Evolutionary conservation across 2,113 vertebrate species (phyloP).

Genomic region (Sclerurus mexicanus): DNA sequence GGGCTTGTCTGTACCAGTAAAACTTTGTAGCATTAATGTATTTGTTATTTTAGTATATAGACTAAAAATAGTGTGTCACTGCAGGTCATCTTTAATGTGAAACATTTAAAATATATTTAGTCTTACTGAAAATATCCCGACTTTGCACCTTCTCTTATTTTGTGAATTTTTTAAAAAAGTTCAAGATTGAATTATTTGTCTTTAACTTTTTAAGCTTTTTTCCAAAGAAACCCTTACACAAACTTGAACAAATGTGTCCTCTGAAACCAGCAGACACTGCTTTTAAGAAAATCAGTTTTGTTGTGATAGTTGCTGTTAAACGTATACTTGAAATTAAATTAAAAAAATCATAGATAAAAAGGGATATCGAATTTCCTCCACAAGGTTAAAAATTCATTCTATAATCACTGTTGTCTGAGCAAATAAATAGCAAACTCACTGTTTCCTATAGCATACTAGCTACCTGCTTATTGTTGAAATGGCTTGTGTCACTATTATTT

Average conservation of each 20-base stretch:
- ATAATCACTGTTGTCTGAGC: neutral
- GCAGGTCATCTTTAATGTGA: neutral
- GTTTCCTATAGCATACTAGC: neutral
- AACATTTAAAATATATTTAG: neutral
- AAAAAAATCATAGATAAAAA: neutral
- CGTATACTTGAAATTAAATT: neutral
- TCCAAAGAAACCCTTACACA: fast-evolving
- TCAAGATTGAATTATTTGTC: neutral
- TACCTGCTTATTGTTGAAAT: neutral
- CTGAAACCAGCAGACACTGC: neutral
- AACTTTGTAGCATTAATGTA: neutral
- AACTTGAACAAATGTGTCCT: neutral
- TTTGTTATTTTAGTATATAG: neutral
- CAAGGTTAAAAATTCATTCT: neutral
- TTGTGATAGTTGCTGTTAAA: neutral
- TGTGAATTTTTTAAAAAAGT: neutral
- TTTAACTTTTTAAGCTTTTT: neutral
- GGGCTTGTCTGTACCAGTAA: neutral
- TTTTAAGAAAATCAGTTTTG: neutral
- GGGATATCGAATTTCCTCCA: neutral
- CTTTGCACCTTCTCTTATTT: neutral
- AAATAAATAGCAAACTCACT: neutral
- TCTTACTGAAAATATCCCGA: neutral
- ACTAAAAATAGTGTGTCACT: neutral
- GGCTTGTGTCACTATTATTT: neutral